Base-by-base conservation (phyloP, 2,113 vertebrate genomes). In the Lonchura striata region DNA sequence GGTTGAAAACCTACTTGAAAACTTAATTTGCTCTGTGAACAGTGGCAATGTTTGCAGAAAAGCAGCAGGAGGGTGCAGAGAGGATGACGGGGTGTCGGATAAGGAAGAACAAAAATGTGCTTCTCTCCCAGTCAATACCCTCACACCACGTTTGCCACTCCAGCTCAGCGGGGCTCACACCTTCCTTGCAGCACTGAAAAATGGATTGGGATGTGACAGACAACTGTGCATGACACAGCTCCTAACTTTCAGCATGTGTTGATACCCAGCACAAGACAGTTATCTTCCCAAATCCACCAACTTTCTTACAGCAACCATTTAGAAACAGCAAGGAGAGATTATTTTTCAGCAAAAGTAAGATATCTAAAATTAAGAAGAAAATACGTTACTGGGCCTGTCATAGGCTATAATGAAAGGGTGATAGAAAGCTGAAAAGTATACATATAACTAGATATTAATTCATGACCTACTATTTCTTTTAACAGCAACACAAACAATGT, bases 91-190 rank as follows among this genome's bases (percentile, higher is more conserved):
- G 19, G 19, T 25, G 72, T 10, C 1, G 15, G 42, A 16, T 7
- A 53, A 7, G 44, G 56, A 74, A 54, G 50, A 90, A 63, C 18
- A 90, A 27, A 85, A 81, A 33, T 10, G 27, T 22, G 30, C 37
- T 85, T 12, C 33, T 60, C 47, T 69, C 18, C 31, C 25, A 19
- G n/a, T 44, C 82, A 33, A 39, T 72, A 53, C 10, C 63, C 35
- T 49, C 30, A 5, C 2, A 2, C 25, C 37, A 27, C 0, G 0
- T 4, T 20, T 4, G 10, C 31, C 61, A 35, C 35, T 56, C 6
- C 54, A 66, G 64, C 52, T 49, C 93, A 69, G 47, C 60, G 15
- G 11, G 49, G 52, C 49, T 68, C 78, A 56, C 49, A 52, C 47
- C 27, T 50, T 53, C 54, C 75, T 56, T 22, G 54, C 13, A 30